Evolutionary conservation across 2,113 vertebrate species (phyloP).

Genomic region (Himantopus leucocephalus): DNA sequence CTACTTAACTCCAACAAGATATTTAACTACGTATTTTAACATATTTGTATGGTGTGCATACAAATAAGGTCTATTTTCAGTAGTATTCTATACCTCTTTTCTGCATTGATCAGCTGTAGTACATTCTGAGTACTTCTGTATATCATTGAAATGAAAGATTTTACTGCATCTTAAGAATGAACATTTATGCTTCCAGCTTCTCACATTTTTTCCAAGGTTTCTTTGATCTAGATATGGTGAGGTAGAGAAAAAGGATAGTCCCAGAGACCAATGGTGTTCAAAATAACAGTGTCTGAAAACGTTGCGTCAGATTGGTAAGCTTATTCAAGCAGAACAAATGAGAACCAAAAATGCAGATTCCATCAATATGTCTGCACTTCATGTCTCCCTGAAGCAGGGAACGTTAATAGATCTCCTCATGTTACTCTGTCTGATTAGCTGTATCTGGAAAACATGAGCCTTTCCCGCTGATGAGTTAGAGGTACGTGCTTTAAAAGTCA

Average conservation of each 20-base stretch:
- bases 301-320: background rate
- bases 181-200: background rate
- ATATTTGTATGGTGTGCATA: conserved; percentile 33
- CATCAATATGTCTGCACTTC: background rate
- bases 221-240: background rate
- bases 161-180: conserved; percentile 39
- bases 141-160: conserved; percentile 31
- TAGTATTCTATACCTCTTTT: conserved; percentile 40
- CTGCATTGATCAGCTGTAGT: conserved; percentile 46
- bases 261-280: background rate
- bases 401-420: background rate
- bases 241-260: background rate
- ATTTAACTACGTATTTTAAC: conserved; percentile 53
- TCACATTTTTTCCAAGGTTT: background rate
- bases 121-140: conserved; percentile 24
- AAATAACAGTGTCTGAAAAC: background rate
- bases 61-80: conserved; percentile 59
- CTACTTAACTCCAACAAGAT: conserved; percentile 51
- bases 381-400: background rate
- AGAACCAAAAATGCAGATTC: conserved; percentile 31
- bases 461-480: background rate
- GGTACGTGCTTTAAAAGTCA: background rate
- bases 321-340: background rate
- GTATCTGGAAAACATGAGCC: background rate
- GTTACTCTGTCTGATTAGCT: background rate